Base-by-base conservation (phyloP, 1,140 invertebrate species). In the Drosophila ohnishii region DNA sequence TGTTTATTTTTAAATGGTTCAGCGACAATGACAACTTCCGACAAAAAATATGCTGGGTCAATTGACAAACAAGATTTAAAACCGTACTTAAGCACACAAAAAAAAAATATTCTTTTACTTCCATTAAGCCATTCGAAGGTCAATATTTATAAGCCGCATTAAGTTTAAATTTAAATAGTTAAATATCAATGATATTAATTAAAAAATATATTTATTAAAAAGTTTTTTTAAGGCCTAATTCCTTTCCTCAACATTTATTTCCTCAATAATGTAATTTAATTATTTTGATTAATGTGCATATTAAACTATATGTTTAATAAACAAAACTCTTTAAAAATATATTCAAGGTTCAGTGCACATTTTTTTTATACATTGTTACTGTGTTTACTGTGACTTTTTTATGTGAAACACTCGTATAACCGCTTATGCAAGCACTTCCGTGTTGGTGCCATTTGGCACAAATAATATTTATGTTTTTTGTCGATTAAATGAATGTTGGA, bases 401-500 rank as follows among this genome's bases (percentile, higher is more conserved):
- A 53, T 35, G 19, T 37, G 19, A 37, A 53, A 53, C 13, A 14
- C 51, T 53, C 3, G 37, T 8, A 53, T 37, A 14, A 37, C 32
- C 51, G 51, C 19, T 53, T 53, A 35, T 53, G 51, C 51, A 37
- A 53, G 50, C 51, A 25, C 7, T 53, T 53, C 51, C 51, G 51
- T 6, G 22, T 5, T 22, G 51, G 19, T 14, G 14, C 51, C 51
- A 53, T 53, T 53, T 53, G 51, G 32, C 5, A 37, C 34, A 22
- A 37, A 53, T 53, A 37, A 25, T 37, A 10, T 22, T 37, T 22
- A 10, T 37, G 34, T 37, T 55, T 53, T 55, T 55, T 53, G 51
- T 3, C 19, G 19, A 53, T 53, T 35, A 35, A 35, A 37, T 37
- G 51, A 22, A 25, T 37, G 8, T 25, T 5, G 51, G 34, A 37